Conservation (phyloP, 2,797 vertebrate species). For the Mormyrus hasselquistii region DNA sequence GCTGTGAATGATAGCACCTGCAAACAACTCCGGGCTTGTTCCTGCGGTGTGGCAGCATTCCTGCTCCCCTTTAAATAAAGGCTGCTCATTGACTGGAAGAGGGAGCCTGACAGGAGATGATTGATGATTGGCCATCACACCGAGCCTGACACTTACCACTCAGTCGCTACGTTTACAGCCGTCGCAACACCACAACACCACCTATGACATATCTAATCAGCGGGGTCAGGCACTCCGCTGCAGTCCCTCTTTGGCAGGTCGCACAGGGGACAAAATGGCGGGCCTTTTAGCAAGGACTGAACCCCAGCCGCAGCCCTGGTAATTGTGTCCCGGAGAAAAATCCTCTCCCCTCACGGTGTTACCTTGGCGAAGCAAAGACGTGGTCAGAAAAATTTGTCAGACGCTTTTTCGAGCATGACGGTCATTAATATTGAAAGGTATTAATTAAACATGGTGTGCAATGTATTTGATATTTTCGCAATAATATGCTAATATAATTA, state of each 20-base stretch:
- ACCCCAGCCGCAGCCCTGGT: neutral
- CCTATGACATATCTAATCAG: slow-evolving; percentile 11
- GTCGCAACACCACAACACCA: slow-evolving; percentile 31
- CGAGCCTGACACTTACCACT: slow-evolving; percentile 57
- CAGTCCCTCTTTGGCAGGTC: neutral
- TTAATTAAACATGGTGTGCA: neutral
- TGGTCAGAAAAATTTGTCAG: neutral
- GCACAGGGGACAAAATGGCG: neutral
- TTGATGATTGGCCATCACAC: slow-evolving; percentile 72
- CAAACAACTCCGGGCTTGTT: slow-evolving; percentile 77
- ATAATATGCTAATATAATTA: neutral
- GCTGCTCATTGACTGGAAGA: slow-evolving; percentile 66
- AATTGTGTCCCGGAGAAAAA: neutral
- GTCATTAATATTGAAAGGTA: neutral
- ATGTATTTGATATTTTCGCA: neutral
- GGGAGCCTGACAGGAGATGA: slow-evolving; percentile 64
- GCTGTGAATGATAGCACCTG: slow-evolving; percentile 76
- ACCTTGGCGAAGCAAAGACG: neutral
- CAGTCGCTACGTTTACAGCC: slow-evolving; percentile 12
- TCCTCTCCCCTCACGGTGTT: neutral
- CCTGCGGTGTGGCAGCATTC: slow-evolving; percentile 73
- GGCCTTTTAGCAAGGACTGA: neutral
- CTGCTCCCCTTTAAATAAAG: slow-evolving; percentile 76
- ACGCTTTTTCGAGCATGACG: neutral
- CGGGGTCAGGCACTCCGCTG: neutral